These are phyloP conservation scores for Pemphigus obesinymphae DNA, from an alignment of 1,140 invertebrate genomes.

Conservation along the genomic window DNA sequence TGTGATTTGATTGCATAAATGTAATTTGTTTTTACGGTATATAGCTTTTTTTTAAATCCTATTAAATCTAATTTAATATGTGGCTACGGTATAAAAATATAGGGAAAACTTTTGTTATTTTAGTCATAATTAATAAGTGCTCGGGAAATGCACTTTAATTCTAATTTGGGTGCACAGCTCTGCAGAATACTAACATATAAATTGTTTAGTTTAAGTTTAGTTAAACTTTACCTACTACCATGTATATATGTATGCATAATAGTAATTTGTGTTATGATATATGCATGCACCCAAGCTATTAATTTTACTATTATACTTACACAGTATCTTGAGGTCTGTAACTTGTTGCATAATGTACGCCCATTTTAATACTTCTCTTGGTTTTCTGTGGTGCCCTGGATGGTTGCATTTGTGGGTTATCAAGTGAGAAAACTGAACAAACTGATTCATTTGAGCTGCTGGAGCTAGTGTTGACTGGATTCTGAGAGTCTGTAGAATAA, in stretches of 20 bases:
- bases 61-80: too few species aligned
- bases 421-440: slow-evolving; percentile 57
- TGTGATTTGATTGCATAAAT: too few species aligned
- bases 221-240: neutral
- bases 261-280: neutral
- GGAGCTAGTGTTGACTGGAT: slow-evolving; percentile 52
- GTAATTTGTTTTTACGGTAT: too few species aligned
- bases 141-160: too few species aligned
- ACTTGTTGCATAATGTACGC: slow-evolving; percentile 48
- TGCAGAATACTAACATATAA: too few species aligned
- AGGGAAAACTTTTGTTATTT: too few species aligned
- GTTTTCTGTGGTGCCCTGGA: slow-evolving; percentile 48
- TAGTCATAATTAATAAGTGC: too few species aligned
- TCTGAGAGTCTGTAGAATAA: slow-evolving; percentile 44
- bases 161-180: too few species aligned
- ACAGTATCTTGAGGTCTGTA: slow-evolving; percentile 49
- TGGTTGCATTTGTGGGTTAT: slow-evolving; percentile 48
- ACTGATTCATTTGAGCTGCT: slow-evolving; percentile 72
- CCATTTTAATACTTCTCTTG: slow-evolving; percentile 45
- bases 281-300: slow-evolving; percentile 4
- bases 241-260: neutral
- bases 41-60: too few species aligned
- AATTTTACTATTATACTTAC: slow-evolving; percentile 45
- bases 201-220: neutral
- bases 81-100: too few species aligned